Percentiles rank a stretch among this genome's conserved stretches.
Conservation (phyloP, 1,140 invertebrate species). For the Bombus sylvicola region DNA sequence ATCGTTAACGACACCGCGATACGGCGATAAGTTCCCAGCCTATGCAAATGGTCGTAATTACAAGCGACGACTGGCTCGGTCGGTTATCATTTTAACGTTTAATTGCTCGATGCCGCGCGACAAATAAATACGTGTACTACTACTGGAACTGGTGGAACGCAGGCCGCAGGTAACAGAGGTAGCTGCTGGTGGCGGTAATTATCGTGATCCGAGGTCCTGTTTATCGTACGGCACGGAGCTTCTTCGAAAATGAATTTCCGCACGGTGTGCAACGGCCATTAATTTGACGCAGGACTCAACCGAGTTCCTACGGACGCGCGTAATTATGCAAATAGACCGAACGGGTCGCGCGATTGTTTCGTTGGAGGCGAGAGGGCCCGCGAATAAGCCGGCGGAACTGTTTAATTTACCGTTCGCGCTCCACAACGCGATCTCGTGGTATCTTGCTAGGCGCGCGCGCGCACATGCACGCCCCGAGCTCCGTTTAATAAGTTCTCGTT, state of each 20-base stretch:
- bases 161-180: not conserved
- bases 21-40: conserved; percentile 14
- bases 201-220: conserved; percentile 38
- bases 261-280: conserved; percentile 14
- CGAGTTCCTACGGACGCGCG: conserved; percentile 3
- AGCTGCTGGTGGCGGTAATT: conserved; percentile 21
- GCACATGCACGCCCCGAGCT: not conserved
- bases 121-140: conserved; percentile 39
- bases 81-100: conserved; percentile 41
- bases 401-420: conserved; percentile 18
- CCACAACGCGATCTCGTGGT: too few relatives aligned
- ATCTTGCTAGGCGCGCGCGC: not conserved
- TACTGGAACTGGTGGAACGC: not conserved
- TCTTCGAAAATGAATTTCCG: conserved; percentile 54
- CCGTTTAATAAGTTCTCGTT: conserved; percentile 34
- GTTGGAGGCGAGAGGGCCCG: not conserved
- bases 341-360: conserved; percentile 19
- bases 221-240: conserved; percentile 30
- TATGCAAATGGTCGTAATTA: conserved; percentile 41
- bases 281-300: conserved; percentile 16
- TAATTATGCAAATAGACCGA: conserved; percentile 47
- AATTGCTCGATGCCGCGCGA: conserved; percentile 31
- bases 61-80: conserved; percentile 11
- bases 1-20: conserved; percentile 28
- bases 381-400: not conserved